Evolutionary conservation across 2,888 invertebrate species (phyloP).

Genomic region (Agrypnus murinus): DNA sequence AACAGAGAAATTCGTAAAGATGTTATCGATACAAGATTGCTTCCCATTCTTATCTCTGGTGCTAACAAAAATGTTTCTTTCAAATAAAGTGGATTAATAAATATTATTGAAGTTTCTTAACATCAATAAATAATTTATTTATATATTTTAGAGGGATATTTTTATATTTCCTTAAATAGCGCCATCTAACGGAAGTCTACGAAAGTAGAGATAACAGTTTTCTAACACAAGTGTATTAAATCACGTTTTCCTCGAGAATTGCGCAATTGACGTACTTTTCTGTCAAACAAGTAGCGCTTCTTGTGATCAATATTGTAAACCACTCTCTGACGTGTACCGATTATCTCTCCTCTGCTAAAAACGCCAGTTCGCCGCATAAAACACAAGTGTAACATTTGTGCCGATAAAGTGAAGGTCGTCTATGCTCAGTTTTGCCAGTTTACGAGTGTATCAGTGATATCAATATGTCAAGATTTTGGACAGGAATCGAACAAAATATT

Average conservation of each 20-base stretch:
- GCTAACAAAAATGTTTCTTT: no score
- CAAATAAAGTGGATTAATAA: no score
- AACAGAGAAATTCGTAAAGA: no score
- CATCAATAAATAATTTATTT: no score
- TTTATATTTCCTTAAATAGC: not conserved
- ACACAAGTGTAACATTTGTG: conserved; percentile 21
- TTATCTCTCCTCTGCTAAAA: conserved; percentile 23
- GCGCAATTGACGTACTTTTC: conserved; percentile 28
- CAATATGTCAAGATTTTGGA: conserved; percentile 50
- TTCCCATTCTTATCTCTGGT: no score
- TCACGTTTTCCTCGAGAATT: not conserved
- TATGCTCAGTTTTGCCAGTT: conserved; percentile 2
- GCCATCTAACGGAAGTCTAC: not conserved
- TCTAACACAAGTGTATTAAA: not conserved
- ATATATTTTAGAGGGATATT: not conserved
- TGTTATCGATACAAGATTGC: no score
- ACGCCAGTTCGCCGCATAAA: conserved; percentile 25
- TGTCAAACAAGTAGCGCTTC: conserved; percentile 45
- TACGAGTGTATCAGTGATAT: conserved; percentile 23
- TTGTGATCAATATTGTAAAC: conserved; percentile 51
- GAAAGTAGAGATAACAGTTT: conserved; percentile 4
- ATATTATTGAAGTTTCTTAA: no score
- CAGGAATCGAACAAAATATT: conserved; percentile 26
- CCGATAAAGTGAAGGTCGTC: conserved; percentile 43
- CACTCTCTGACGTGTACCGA: conserved; percentile 42